phyloP scores from a whole-genome alignment of 2,888 invertebrate genomes.

The Malachius bipustulatus region DNA sequence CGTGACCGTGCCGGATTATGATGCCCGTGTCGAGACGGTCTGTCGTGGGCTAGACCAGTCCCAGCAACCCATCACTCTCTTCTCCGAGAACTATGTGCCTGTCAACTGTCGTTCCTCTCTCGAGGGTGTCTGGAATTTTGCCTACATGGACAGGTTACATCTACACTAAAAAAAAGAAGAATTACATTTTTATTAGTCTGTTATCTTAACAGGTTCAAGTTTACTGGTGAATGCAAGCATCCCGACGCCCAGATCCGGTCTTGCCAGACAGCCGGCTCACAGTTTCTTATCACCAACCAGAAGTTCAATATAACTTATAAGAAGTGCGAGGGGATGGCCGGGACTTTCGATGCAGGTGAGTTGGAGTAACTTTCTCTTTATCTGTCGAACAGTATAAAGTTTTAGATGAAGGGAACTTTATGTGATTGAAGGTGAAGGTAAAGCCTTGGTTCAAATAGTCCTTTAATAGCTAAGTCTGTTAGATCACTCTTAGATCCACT shows the following conservation, averaged over 20 bases:
- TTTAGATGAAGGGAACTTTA: too few species aligned
- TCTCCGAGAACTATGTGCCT: slow-evolving; percentile 81
- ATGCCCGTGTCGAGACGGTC: slow-evolving; percentile 63
- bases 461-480: too few species aligned
- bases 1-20: slow-evolving; percentile 51
- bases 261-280: slow-evolving; percentile 91
- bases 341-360: slow-evolving; percentile 71
- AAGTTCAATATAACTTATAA: slow-evolving; percentile 93
- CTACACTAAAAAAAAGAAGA: too few species aligned
- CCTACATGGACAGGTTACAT: too few species aligned
- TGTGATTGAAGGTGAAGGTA: too few species aligned
- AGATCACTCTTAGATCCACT: too few species aligned
- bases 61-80: slow-evolving; percentile 73
- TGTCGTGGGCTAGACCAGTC: slow-evolving; percentile 63
- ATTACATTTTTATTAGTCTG: too few species aligned
- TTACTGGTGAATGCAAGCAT: slow-evolving; percentile 83
- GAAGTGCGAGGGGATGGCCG: slow-evolving; percentile 79
- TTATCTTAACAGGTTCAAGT: slow-evolving; percentile 67
- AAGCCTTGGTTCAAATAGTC: too few species aligned
- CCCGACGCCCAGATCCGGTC: slow-evolving; percentile 83
- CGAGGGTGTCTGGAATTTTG: slow-evolving; percentile 95
- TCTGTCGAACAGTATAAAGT: too few species aligned
- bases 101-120: slow-evolving; percentile 85
- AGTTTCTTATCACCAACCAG: slow-evolving; percentile 91
- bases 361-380: too few species aligned